Base-by-base conservation (phyloP, 2,797 vertebrate genomes). In the Arrhamphus sclerolepis region DNA sequence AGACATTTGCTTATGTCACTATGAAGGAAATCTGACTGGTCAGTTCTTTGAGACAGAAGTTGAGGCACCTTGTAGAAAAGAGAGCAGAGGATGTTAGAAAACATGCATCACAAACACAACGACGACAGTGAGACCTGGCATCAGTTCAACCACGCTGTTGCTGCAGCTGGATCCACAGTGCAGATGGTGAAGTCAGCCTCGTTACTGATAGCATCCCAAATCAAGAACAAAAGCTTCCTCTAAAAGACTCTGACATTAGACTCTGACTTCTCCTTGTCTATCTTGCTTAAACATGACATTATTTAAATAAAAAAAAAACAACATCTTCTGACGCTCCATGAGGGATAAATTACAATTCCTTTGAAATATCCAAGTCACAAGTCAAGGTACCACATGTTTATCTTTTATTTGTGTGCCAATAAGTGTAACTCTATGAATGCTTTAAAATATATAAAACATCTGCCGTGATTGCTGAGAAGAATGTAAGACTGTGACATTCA, bases 171-270 rank as follows among this genome's bases (percentile, higher is more conserved):
- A 41, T 76, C 43, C 46, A 26, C 39, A 34, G 24, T 34, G 62
- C 60, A 77, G 64, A 69, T 56, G 64, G 67, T 57, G 52, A 56
- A 47, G 46, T 55, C 44, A 49, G 29, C 31, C 43, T 54, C 60
- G 57, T 80, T 64, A 64, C 38, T 74, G 2, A 21, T 46, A 44
- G 42, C 38, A 34, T 59, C 58, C 28, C 46, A 16, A 59, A 58
- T 52, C 40, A 59, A 53, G 40, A 31, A 44, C 18, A 29, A 52
- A 29, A 21, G 21, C 41, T 26, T 19, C 29, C 39, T 17, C n/a
- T 22, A 46, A n/a, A 43, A 66, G 22, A 34, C n/a, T 24, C 54
- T 21, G 14, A 47, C 8, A 8, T 26, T 10, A 54, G n/a, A 63
- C 18, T 2, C 14, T 11, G 2, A 52, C 19, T 55, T 13, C 31